These are phyloP conservation scores for Drosophila lutescens DNA, from an alignment of 2,888 invertebrate species.

Conservation along the genomic window DNA sequence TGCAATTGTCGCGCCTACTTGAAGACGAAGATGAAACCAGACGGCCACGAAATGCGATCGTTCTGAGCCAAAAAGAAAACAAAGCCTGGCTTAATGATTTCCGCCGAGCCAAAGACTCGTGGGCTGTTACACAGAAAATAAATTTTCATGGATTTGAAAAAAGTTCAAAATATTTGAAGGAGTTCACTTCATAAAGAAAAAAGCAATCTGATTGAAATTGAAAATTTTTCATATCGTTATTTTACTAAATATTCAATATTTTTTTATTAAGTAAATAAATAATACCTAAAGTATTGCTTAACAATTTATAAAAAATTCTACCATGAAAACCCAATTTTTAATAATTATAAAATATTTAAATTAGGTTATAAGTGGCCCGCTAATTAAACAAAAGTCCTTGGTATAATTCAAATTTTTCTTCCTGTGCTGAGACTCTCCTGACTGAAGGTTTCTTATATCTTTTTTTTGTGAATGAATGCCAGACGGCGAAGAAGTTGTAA, in stretches of 20 bases:
- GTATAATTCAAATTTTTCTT: not conserved
- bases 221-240: no score
- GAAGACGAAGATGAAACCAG: constrained; percentile 56
- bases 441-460: constrained; percentile 20
- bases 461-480: constrained; percentile 51
- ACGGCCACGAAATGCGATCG: constrained; percentile 39
- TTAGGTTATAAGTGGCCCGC: no score
- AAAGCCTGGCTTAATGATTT: constrained; percentile 80
- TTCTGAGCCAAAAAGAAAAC: constrained; percentile 58
- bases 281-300: no score
- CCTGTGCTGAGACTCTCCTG: constrained; percentile 16
- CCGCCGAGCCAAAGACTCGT: constrained; percentile 57
- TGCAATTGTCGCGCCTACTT: constrained; percentile 78
- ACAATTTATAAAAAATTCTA: no score
- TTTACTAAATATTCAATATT: no score
- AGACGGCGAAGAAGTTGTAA: constrained; percentile 44
- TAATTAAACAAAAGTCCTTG: no score
- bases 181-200: not conserved
- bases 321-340: no score
- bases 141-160: not conserved
- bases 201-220: no score
- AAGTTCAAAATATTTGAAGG: not conserved
- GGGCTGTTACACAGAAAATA: constrained; percentile 26
- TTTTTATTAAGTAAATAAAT: no score
- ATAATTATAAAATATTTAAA: no score